Evolutionary conservation across 1,140 invertebrate species (phyloP).

Genomic region (Lepidurus arcticus): DNA sequence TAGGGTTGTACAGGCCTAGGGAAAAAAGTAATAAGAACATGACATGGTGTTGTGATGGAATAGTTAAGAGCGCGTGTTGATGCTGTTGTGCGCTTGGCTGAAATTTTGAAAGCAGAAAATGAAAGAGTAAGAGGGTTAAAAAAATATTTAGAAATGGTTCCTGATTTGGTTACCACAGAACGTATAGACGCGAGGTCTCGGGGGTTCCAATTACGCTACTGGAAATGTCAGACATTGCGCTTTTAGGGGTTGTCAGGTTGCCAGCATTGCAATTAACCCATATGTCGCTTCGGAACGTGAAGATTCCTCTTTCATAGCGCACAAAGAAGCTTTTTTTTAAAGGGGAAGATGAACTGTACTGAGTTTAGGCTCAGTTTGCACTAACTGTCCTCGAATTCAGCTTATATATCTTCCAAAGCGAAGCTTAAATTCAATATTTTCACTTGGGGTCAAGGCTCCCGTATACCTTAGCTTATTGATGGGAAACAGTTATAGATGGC

Average conservation of each 20-base stretch:
- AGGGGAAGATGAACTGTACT: background rate
- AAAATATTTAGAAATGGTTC: background rate
- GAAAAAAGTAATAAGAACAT: background rate
- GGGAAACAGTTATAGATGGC: too few species aligned
- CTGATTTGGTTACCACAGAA: background rate
- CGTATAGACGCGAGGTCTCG: background rate
- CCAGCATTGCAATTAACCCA: slow-evolving; percentile 9
- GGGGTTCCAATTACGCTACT: slow-evolving; percentile 11
- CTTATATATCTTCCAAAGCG: too few species aligned
- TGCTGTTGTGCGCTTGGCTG: background rate
- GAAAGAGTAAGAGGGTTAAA: background rate
- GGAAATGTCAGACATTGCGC: slow-evolving; percentile 8
- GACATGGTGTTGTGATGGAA: background rate
- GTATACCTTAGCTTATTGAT: too few species aligned
- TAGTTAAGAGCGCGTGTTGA: slow-evolving; percentile 5
- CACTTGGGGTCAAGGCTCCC: too few species aligned
- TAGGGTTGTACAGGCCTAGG: background rate
- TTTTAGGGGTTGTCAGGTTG: slow-evolving; percentile 21
- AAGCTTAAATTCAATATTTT: too few species aligned
- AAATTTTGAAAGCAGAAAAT: background rate
- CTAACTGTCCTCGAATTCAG: too few species aligned
- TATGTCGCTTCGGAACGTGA: background rate
- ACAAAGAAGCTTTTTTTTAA: background rate
- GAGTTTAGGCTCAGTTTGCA: too few species aligned
- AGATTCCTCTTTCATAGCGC: background rate